Conservation (phyloP, 2,113 vertebrate species). For the Uria aalge region DNA sequence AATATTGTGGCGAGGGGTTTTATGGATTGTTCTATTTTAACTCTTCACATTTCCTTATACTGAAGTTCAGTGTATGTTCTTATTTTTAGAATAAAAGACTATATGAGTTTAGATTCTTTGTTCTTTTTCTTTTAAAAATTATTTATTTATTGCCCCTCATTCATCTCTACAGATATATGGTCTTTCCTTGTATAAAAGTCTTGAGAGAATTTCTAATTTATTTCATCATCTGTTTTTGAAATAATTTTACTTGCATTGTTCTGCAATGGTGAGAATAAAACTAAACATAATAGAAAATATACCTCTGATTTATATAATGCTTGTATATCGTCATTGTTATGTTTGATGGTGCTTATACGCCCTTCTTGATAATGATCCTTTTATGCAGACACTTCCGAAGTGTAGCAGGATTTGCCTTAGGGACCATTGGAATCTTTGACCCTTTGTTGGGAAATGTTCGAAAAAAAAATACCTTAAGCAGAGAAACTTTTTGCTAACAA, state of each 20-base stretch:
- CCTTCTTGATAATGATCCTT: not conserved
- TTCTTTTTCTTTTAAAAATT: not conserved
- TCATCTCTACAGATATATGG: not conserved
- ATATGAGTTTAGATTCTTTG: not conserved
- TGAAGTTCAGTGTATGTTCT: not conserved
- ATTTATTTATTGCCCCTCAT: not conserved
- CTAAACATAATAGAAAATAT: not conserved
- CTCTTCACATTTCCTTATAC: not conserved
- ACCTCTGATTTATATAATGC: not conserved
- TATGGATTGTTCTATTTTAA: not conserved
- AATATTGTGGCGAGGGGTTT: not conserved
- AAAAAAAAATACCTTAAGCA: not conserved
- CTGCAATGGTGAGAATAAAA: not conserved
- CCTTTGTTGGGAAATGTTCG: not conserved
- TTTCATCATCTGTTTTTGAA: not conserved
- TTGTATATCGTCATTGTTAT: not conserved
- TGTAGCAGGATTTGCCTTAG: not conserved
- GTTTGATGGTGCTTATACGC: not conserved
- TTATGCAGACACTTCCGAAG: not conserved
- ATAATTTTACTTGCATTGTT: not conserved
- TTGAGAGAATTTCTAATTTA: not conserved
- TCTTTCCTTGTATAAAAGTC: not conserved
- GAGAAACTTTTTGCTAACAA: not conserved
- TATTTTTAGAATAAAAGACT: not conserved
- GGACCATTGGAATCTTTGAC: not conserved